phyloP scores from a whole-genome alignment of 2,888 invertebrate genomes.

The Deilephila elpenor region DNA sequence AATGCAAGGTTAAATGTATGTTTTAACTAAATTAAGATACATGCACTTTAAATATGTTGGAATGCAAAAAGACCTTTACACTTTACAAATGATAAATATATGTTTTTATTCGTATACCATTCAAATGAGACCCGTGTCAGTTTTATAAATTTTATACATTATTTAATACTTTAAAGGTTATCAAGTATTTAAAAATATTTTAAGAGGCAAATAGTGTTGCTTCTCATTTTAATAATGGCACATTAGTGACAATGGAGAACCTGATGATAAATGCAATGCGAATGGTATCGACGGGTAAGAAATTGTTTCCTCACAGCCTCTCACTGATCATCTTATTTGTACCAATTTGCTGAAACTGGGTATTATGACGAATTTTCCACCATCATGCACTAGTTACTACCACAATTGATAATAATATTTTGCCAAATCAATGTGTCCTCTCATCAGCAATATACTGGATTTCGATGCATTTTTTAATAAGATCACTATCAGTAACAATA shows the following conservation, averaged over 20 bases:
- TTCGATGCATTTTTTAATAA: no score
- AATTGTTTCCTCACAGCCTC: no score
- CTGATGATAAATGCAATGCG: not conserved
- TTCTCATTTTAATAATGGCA: not conserved
- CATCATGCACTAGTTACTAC: no score
- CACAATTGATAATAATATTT: no score
- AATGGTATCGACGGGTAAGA: no score
- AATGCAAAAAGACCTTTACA: slow-evolving; percentile 19
- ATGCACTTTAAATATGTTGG: slow-evolving; percentile 1
- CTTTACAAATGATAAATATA: slow-evolving; percentile 23
- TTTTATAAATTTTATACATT: slow-evolving; percentile 1
- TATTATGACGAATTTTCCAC: no score
- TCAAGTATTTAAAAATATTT: not conserved
- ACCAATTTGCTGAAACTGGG: no score
- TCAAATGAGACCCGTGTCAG: not conserved
- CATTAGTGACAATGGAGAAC: not conserved
- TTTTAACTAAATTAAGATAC: not conserved
- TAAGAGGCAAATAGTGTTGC: not conserved
- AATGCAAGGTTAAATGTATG: not conserved
- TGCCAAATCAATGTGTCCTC: no score
- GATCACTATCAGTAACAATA: not conserved
- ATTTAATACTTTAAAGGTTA: slow-evolving; percentile 16
- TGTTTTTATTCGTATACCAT: slow-evolving; percentile 16
- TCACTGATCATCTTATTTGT: no score
- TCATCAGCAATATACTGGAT: no score